phyloP scores from a whole-genome alignment of 1,140 invertebrate species.

The Caligus rogercresseyi region DNA sequence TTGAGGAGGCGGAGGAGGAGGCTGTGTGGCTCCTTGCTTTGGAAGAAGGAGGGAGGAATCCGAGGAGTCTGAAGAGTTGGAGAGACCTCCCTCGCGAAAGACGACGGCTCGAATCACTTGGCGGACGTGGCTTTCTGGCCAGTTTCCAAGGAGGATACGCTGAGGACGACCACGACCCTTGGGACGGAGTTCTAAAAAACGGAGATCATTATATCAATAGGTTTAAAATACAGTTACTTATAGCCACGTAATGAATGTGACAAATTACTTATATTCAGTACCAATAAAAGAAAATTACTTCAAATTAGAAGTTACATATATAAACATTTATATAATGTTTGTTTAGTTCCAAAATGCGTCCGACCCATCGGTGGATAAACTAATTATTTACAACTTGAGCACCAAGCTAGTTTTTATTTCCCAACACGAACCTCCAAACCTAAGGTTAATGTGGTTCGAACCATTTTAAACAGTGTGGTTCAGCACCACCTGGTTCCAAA shows the following conservation, averaged over 20 bases:
- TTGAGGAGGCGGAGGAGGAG: too few relatives aligned
- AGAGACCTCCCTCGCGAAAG: slow-evolving; percentile 48
- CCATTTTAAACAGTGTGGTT: too few relatives aligned
- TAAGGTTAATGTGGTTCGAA: too few relatives aligned
- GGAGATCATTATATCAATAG: slow-evolving; percentile 18
- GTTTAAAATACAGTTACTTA: not conserved
- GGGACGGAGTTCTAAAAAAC: slow-evolving; percentile 60
- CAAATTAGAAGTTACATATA: too few relatives aligned
- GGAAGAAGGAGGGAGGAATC: not conserved
- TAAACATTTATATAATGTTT: too few relatives aligned
- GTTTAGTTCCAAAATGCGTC: too few relatives aligned
- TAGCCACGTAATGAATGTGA: too few relatives aligned
- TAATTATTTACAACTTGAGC: too few relatives aligned
- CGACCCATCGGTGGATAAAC: too few relatives aligned
- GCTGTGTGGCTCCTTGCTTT: not conserved
- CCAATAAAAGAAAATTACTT: not conserved
- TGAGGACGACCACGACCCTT: slow-evolving; percentile 73
- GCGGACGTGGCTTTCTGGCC: slow-evolving; percentile 77
- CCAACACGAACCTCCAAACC: too few relatives aligned
- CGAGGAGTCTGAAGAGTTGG: not conserved
- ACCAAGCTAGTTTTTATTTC: too few relatives aligned
- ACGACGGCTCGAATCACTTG: slow-evolving; percentile 75
- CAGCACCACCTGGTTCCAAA: too few relatives aligned
- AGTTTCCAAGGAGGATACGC: slow-evolving; percentile 66
- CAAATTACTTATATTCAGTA: not conserved